Evolutionary conservation across 2,797 vertebrate species (phyloP).

Genomic region (Malacoraja senta): DNA sequence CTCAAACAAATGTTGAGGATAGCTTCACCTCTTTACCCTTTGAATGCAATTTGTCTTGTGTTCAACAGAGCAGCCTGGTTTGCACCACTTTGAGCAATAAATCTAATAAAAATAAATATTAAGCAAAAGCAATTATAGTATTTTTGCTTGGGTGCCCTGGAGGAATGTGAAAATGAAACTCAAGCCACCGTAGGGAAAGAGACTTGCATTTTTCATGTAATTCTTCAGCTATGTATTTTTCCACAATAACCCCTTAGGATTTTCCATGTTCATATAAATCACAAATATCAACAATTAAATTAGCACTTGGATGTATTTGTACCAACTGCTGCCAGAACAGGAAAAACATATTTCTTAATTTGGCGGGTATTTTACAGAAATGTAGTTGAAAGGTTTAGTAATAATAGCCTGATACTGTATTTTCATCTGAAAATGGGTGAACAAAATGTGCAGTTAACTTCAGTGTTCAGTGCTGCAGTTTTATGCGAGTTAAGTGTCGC

Average conservation of each 20-base stretch:
- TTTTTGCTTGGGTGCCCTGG: conserved; percentile 26
- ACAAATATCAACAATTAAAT: background rate
- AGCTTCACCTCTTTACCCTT: conserved; percentile 19
- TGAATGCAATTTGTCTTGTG: conserved; percentile 12
- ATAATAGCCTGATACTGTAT: background rate
- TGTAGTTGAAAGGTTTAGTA: background rate
- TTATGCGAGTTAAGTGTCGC: background rate
- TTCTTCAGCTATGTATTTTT: background rate
- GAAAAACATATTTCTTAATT: background rate
- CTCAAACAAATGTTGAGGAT: background rate
- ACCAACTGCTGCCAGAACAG: background rate
- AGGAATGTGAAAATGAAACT: conserved; percentile 20
- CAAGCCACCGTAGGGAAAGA: background rate
- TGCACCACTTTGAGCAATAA: conserved; percentile 22
- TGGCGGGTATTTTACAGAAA: background rate
- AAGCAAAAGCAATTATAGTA: conserved; percentile 32
- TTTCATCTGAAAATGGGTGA: background rate
- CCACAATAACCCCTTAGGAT: background rate
- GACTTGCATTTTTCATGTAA: background rate
- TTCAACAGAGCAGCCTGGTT: conserved; percentile 26
- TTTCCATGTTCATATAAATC: background rate
- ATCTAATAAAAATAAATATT: conserved; percentile 37
- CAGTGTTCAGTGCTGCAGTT: too few relatives aligned
- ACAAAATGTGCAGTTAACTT: background rate
- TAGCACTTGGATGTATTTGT: background rate